Evolutionary conservation across 2,113 vertebrate genomes (phyloP).

Genomic region (Psammodynastes pulverulentus): DNA sequence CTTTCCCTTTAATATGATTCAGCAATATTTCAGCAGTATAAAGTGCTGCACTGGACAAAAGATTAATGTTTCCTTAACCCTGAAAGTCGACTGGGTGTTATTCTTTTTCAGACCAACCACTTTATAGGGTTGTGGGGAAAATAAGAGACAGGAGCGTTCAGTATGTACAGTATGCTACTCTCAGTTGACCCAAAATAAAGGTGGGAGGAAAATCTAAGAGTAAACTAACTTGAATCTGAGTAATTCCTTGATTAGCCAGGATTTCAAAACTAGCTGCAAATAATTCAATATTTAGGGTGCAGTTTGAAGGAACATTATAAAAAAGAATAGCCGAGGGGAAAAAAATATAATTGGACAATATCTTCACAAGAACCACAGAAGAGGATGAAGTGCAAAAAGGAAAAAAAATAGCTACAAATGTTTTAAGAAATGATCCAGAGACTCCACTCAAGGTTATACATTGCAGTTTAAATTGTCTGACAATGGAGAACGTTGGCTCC

Average conservation of each 20-base stretch:
- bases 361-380: background rate
- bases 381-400: background rate
- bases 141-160: background rate
- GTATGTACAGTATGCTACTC: background rate
- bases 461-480: background rate
- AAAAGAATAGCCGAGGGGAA: background rate
- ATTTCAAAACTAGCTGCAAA: background rate
- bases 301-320: background rate
- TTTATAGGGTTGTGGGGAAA: background rate
- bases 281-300: background rate
- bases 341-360: background rate
- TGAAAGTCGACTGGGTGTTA: background rate
- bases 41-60: background rate
- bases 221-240: background rate
- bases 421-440: background rate
- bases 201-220: background rate
- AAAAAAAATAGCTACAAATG: background rate
- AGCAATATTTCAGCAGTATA: background rate
- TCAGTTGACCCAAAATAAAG: background rate
- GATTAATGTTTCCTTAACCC: background rate
- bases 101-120: background rate
- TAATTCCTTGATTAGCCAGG: background rate
- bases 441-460: background rate
- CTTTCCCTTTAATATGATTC: background rate
- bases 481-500: background rate